phyloP scores from a whole-genome alignment of 1,140 invertebrate species.

The Tigriopus japonicus region DNA sequence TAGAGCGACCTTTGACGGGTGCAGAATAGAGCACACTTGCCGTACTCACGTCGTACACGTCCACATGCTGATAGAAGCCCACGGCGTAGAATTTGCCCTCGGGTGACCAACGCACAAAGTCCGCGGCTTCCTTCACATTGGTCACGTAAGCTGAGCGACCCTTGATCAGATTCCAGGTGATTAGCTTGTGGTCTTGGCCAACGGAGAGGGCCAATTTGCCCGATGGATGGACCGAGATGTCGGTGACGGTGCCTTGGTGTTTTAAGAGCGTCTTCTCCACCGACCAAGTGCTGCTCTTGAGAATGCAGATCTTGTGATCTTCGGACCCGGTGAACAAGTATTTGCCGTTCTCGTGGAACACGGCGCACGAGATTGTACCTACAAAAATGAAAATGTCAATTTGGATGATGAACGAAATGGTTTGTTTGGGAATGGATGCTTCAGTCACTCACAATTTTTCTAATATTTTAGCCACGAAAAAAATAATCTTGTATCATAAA shows the following conservation, averaged over 20 bases:
- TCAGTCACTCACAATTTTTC: too few relatives aligned
- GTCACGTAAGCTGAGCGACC: constrained; percentile 68
- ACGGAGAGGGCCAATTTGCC: constrained; percentile 71
- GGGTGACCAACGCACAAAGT: constrained; percentile 32
- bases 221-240: constrained; percentile 47
- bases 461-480: too few relatives aligned
- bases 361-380: not conserved
- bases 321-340: constrained; percentile 14
- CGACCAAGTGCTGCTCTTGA: constrained; percentile 10
- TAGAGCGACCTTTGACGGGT: constrained; percentile 22
- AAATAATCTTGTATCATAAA: too few relatives aligned
- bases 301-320: constrained; percentile 9
- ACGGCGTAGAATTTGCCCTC: constrained; percentile 50
- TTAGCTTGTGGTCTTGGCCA: constrained; percentile 56
- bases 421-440: too few relatives aligned
- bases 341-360: not conserved
- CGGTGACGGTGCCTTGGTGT: not conserved
- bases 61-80: constrained; percentile 41
- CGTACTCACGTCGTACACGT: constrained; percentile 52
- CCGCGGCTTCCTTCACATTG: constrained; percentile 40
- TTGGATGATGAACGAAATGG: too few relatives aligned
- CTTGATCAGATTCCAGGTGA: constrained; percentile 86
- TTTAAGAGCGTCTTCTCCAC: constrained; percentile 7
- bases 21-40: constrained; percentile 26
- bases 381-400: too few relatives aligned